These are phyloP conservation scores for Mobula hypostoma DNA, from an alignment of 2,113 vertebrate species.

Conservation along the genomic window DNA sequence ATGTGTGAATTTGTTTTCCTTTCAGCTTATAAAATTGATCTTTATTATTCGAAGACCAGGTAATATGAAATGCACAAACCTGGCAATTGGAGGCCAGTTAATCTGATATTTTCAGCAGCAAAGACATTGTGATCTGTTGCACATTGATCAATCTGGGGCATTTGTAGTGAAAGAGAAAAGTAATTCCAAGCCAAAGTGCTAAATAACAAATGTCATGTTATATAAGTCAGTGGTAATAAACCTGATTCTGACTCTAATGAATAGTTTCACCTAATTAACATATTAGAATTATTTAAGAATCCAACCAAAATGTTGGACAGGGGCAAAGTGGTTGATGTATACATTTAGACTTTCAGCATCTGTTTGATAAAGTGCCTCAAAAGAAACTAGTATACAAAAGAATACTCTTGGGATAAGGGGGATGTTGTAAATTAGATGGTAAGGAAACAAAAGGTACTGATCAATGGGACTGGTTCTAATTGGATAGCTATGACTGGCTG, in stretches of 20 bases:
- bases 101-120: not conserved
- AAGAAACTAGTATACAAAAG: not conserved
- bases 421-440: not conserved
- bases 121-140: not conserved
- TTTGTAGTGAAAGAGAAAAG: not conserved
- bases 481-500: not conserved
- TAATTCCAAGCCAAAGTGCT: not conserved
- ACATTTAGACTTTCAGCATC: not conserved
- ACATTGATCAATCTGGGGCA: not conserved
- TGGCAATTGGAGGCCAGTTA: not conserved
- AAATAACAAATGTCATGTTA: too few species aligned
- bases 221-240: too few species aligned
- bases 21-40: not conserved
- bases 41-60: not conserved
- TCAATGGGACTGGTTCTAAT: not conserved
- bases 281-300: not conserved
- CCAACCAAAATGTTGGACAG: not conserved
- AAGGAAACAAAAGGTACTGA: not conserved
- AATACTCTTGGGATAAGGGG: not conserved
- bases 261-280: not conserved
- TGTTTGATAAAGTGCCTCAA: conserved; percentile 3
- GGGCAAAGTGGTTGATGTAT: not conserved
- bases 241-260: not conserved
- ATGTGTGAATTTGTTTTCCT: not conserved
- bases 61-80: not conserved